Percentiles rank a stretch among this genome's conserved stretches.
Evolutionary conservation across 2,888 invertebrate species (phyloP).

Genomic region (Parnassius apollo): DNA sequence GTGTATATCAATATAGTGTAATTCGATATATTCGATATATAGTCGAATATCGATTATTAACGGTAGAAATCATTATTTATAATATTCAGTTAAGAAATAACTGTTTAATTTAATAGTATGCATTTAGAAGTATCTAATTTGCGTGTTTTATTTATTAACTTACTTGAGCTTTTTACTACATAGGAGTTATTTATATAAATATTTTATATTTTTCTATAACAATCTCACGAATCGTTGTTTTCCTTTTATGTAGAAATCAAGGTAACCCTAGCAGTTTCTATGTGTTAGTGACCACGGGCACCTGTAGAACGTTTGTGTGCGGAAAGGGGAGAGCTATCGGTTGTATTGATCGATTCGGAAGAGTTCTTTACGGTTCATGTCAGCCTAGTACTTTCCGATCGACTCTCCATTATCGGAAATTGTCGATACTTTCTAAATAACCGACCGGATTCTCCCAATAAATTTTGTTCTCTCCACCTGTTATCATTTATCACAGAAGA

Average conservation of each 20-base stretch:
- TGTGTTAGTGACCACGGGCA: slow-evolving; percentile 45
- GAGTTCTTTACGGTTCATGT: slow-evolving; percentile 49
- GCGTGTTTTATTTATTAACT: too few species aligned
- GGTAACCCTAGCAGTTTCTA: slow-evolving; percentile 30
- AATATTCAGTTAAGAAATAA: too few species aligned
- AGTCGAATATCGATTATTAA: too few species aligned
- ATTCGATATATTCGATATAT: too few species aligned
- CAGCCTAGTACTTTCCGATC: slow-evolving; percentile 72
- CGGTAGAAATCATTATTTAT: too few species aligned
- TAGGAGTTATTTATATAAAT: background rate
- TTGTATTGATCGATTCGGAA: slow-evolving; percentile 74
- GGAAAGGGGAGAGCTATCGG: slow-evolving; percentile 45
- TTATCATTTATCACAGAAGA: too few species aligned
- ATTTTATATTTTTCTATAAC: background rate
- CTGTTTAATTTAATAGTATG: too few species aligned
- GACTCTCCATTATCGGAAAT: slow-evolving; percentile 71
- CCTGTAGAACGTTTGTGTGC: slow-evolving; percentile 44
- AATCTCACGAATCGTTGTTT: background rate
- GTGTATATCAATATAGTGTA: too few species aligned
- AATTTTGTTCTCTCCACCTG: background rate
- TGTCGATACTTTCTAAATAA: slow-evolving; percentile 60
- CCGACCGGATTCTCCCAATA: slow-evolving; percentile 1
- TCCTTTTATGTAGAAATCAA: background rate
- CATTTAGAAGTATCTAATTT: too few species aligned
- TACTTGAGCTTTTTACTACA: too few species aligned